These are phyloP conservation scores for Dascillus cervinus DNA, from an alignment of 2,888 invertebrate genomes.

Conservation along the genomic window DNA sequence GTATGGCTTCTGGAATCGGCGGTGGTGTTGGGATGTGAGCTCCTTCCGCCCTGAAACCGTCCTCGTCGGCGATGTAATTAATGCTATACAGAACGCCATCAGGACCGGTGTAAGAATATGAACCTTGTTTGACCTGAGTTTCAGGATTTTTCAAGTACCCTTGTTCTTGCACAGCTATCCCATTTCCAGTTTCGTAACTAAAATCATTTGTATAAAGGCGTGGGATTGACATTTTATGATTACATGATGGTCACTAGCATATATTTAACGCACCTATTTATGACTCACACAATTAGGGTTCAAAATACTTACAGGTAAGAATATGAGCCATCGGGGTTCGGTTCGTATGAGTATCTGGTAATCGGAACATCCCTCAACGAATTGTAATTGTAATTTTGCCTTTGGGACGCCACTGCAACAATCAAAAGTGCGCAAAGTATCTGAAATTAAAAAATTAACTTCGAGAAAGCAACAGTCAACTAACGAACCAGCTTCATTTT, in stretches of 20 bases:
- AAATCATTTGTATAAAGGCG: no score
- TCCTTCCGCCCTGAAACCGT: constrained; percentile 69
- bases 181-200: constrained; percentile 15
- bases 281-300: no score
- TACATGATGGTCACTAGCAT: no score
- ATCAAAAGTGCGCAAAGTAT: constrained; percentile 1
- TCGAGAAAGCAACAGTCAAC: not conserved
- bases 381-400: constrained; percentile 11
- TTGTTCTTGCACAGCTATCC: constrained; percentile 48
- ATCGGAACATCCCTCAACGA: constrained; percentile 41
- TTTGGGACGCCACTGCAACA: no score
- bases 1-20: constrained; percentile 64
- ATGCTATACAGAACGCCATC: constrained; percentile 51
- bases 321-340: constrained; percentile 44
- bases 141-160: constrained; percentile 37
- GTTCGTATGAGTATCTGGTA: constrained; percentile 44
- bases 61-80: constrained; percentile 70
- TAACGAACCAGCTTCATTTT: constrained; percentile 18
- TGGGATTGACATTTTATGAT: no score
- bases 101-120: constrained; percentile 51
- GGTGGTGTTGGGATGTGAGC: constrained; percentile 72
- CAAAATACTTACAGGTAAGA: constrained; percentile 46
- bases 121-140: constrained; percentile 51
- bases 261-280: no score
- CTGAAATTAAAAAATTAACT: constrained; percentile 3